Conservation (phyloP, 2,888 invertebrate species). For the Trachelus tabidus region DNA sequence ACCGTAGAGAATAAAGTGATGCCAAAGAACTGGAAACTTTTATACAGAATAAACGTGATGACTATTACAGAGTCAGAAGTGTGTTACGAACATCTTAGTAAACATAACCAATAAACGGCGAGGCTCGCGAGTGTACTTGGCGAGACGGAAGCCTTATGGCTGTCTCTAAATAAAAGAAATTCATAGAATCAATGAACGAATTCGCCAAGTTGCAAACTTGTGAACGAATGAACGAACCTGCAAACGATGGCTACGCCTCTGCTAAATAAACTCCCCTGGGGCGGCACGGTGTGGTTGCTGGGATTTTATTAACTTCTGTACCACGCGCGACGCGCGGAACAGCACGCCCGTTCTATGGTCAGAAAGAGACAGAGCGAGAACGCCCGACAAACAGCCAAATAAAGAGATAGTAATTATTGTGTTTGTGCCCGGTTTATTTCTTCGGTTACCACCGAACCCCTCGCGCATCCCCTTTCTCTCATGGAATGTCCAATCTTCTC, state of each 20-base stretch:
- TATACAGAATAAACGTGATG: constrained; percentile 52
- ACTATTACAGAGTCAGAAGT: constrained; percentile 37
- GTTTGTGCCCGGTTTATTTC: constrained; percentile 60
- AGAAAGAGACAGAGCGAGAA: constrained; percentile 23
- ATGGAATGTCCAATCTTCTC: not conserved
- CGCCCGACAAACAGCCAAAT: constrained; percentile 59
- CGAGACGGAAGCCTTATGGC: not conserved
- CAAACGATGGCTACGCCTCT: constrained; percentile 56
- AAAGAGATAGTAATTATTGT: constrained; percentile 64
- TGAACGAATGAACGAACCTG: constrained; percentile 23
- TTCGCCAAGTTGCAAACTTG: constrained; percentile 27
- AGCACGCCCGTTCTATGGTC: constrained; percentile 28
- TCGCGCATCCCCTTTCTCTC: not conserved
- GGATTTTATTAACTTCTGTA: constrained; percentile 67
- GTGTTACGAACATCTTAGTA: not conserved
- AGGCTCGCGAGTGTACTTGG: not conserved
- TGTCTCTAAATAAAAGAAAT: not conserved
- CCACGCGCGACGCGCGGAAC: constrained; percentile 40
- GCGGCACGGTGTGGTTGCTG: constrained; percentile 43
- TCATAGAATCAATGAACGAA: constrained; percentile 17
- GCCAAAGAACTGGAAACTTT: constrained; percentile 54
- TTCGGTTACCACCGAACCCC: constrained; percentile 25
- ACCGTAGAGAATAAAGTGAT: constrained; percentile 50
- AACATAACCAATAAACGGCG: not conserved
- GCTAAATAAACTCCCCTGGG: constrained; percentile 60